Percentiles rank a stretch among this genome's conserved stretches.
These are phyloP conservation scores for Fragum fragum DNA, from an alignment of 2,888 invertebrate genomes.

Conservation along the genomic window DNA sequence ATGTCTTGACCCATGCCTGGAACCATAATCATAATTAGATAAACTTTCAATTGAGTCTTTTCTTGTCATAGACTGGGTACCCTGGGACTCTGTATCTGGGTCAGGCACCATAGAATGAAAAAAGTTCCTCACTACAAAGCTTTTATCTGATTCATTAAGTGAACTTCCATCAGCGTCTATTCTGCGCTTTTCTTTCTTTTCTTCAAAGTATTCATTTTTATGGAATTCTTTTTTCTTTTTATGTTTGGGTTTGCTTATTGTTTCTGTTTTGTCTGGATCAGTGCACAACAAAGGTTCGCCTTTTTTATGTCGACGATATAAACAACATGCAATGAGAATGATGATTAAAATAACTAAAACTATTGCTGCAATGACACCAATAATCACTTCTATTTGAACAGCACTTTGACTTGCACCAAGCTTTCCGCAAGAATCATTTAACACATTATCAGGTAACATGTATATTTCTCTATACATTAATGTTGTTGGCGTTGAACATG, in stretches of 20 bases:
- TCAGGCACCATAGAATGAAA: constrained; percentile 79
- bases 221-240: constrained; percentile 26
- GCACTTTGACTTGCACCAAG: constrained; percentile 2
- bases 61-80: constrained; percentile 61
- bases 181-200: constrained; percentile 71
- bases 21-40: constrained; percentile 55
- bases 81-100: constrained; percentile 61
- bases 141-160: constrained; percentile 80
- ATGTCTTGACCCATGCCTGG: constrained; percentile 53
- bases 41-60: constrained; percentile 55
- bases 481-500: constrained; percentile 69
- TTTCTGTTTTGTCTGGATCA: constrained; percentile 27
- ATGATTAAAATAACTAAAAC: constrained; percentile 69
- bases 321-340: constrained; percentile 66
- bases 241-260: neutral
- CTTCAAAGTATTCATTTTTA: constrained; percentile 54
- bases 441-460: constrained; percentile 57
- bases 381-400: constrained; percentile 49
- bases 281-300: constrained; percentile 55
- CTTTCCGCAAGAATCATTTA: constrained; percentile 57
- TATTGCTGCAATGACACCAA: constrained; percentile 58
- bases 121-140: constrained; percentile 81
- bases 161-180: constrained; percentile 76
- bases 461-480: constrained; percentile 61
- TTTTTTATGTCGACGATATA: constrained; percentile 64